Evolutionary conservation across 2,113 vertebrate species (phyloP), one percentile per base, ranked within the genome.

Genomic region (Motacilla tschutschensis): DNA sequence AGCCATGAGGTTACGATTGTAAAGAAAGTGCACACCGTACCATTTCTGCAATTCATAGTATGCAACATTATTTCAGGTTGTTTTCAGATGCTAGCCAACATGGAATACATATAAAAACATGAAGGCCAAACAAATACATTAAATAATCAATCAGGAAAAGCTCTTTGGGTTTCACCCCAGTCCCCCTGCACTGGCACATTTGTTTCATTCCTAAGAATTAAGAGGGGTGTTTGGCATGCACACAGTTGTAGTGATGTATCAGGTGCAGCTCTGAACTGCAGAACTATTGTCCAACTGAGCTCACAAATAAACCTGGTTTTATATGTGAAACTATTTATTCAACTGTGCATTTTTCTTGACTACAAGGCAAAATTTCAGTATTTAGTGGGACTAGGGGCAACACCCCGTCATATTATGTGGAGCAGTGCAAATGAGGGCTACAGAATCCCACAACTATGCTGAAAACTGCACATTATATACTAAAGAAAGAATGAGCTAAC

Each of bases 1-100:
- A 24, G 25, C 11, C 26, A 5, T 6, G 16, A 54, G 3, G 21
- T 33, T 8, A 70, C 29, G 19, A 46, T 5, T 1, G 1, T n/a
- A 28, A 65, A 60, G 51, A 57, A 63, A 35, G 44, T n/a, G 9
- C 6, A 21, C 5, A 7, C 5, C 24, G 12, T 41, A n/a, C 19
- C 29, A 9, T 51, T 91, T 33, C 19, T 72, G 47, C 36, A 53
- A 44, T 55, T 76, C 1, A 1, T 15, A 35, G 12, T 14, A 33
- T 6, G 14, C 3, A 1, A 69, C 50, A 47, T 31, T 54, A 58
- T 54, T 82, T 77, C 51, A 69, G 35, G 12, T 7, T 72, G 19
- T 29, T 50, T 85, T 59, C 41, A 74, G 18, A 24, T 43, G 20
- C 33, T 70, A 54, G 19, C 28, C 54, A 51, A 60, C 16, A 25